phyloP scores from a whole-genome alignment of 2,113 vertebrate species.

The Perognathus longimembris region DNA sequence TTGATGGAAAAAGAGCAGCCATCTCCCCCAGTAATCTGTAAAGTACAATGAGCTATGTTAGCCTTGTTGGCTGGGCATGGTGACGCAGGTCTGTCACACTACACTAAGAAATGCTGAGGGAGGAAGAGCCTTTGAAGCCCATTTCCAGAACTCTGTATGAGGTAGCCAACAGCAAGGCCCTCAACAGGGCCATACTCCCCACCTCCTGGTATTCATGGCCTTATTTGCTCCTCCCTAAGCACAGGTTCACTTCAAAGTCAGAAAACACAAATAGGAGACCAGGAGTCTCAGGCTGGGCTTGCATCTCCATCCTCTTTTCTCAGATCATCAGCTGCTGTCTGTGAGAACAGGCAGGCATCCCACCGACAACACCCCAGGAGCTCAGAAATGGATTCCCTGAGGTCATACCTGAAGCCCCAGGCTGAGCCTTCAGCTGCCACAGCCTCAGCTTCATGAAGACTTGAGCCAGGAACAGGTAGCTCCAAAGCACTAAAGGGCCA shows the following conservation, averaged over 20 bases:
- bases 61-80: not conserved
- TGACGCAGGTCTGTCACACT: not conserved
- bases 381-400: not conserved
- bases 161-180: not conserved
- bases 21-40: constrained; percentile 88
- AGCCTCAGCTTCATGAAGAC: not conserved
- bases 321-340: not conserved
- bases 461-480: not conserved
- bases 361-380: not conserved
- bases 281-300: not conserved
- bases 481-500: not conserved
- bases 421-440: not conserved
- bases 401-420: not conserved
- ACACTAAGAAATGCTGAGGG: not conserved
- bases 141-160: not conserved
- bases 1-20: constrained; percentile 91
- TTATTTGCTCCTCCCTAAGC: not conserved
- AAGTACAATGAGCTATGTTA: constrained; percentile 34
- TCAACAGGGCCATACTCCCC: not conserved
- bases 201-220: not conserved
- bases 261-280: not conserved
- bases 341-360: not conserved
- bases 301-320: not conserved
- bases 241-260: not conserved
- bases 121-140: not conserved